Base-by-base conservation (phyloP, 1,140 invertebrate genomes). In the Plectrocnemia conspersa region DNA sequence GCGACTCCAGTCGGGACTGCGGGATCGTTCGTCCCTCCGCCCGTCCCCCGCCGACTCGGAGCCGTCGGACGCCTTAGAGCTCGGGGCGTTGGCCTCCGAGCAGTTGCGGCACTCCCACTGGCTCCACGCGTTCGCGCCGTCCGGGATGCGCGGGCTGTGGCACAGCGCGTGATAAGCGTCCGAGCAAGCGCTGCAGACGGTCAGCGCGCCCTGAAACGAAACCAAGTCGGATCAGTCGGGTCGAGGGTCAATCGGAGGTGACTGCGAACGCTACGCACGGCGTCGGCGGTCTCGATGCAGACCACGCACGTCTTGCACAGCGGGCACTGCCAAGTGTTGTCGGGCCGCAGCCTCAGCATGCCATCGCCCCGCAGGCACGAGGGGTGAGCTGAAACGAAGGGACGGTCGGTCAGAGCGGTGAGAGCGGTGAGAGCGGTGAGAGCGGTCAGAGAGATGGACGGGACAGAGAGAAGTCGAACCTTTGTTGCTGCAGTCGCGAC, bases 151-250 rank as follows among this genome's bases (percentile, higher is more conserved):
- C n/a, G 82, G 82, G 22, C 76, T 68, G 64, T 89, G 88, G 65
- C 89, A 92, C 22, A 76, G 72, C 52, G 83, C 77, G 68, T 92
- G 89, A 68, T 89, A 91, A 10, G 85, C 85, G 72, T 90, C 87
- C 52, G 89, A 85, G 70, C 89, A 93, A 21, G 79, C 79, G 64
- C 80, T 84, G 71, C 89, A 92, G 35, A 90, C 86, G 40, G 86
- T 78, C 58, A 91, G 70, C 29, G 77, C 71, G 52, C 82, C 83
- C 84, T 86, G 69, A 56, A 65, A 48, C 18, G 5, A 11, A 44
- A 42, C 24, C 49, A 32, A n/a, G 24, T 32, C 1, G 11, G 7
- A 18, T 56, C 23, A 42, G 21, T 9, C 9, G 3, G 11, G n/a
- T 4, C 16, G 16, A 4, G 3, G n/a, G 16, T 3, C 32, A 4